Evolutionary conservation across 2,888 invertebrate species (phyloP).

Genomic region (Agonum fuliginosum): DNA sequence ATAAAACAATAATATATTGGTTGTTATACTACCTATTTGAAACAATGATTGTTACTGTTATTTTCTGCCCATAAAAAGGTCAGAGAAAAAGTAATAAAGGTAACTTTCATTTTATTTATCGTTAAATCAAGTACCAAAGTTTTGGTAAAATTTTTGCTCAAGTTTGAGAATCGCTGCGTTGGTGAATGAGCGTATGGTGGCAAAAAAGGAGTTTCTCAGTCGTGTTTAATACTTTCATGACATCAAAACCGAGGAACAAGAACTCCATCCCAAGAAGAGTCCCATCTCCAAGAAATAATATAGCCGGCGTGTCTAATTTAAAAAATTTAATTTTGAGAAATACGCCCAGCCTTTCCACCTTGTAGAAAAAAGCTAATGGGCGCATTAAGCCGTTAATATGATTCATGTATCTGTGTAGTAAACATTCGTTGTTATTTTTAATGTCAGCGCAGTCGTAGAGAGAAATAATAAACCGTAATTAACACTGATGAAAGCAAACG

Average conservation of each 20-base stretch:
- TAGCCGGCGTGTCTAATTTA: constrained; percentile 40
- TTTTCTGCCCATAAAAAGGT: too few relatives aligned
- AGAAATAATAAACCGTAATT: constrained; percentile 56
- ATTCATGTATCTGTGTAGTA: constrained; percentile 57
- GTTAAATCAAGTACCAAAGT: too few relatives aligned
- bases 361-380: constrained; percentile 51
- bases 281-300: constrained; percentile 46
- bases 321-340: constrained; percentile 56
- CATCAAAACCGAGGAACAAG: too few relatives aligned
- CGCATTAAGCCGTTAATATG: constrained; percentile 56
- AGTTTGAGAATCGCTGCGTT: too few relatives aligned
- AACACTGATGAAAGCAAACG: constrained; percentile 50
- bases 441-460: constrained; percentile 40
- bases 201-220: constrained; percentile 34
- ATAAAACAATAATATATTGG: too few relatives aligned
- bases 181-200: constrained; percentile 27
- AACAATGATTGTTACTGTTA: too few relatives aligned
- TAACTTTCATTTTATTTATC: too few relatives aligned
- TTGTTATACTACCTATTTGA: too few relatives aligned
- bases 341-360: constrained; percentile 43
- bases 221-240: constrained; percentile 21
- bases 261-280: constrained; percentile 41
- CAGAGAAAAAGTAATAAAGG: too few relatives aligned
- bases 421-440: constrained; percentile 56
- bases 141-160: too few relatives aligned